Evolutionary conservation across 2,113 vertebrate genomes (phyloP), one percentile per base, ranked within the genome.

Genomic region (Rana temporaria): DNA sequence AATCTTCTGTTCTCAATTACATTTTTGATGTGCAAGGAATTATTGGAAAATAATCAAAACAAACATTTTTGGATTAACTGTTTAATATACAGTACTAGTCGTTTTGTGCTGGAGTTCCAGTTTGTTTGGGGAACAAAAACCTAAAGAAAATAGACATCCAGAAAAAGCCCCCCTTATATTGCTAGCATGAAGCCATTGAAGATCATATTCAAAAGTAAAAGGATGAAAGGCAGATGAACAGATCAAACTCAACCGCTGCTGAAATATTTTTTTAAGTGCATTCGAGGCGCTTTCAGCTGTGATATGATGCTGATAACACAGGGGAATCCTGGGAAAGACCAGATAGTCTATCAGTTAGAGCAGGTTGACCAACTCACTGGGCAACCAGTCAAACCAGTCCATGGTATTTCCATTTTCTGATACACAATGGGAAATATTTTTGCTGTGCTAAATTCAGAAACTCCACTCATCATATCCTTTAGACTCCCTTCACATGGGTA

Each of bases 231-330:
- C 22, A 19, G 55, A 60, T 48, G 55, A 22, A 38, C 57, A 53
- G 59, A 74, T 48, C 55, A 62, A 65, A 55, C 24, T 73, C 7
- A 26, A 74, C 34, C 32, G 53, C 59, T 73, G 79, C 5, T 74
- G 79, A 74, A 82, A 66, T 74, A 74, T 74, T 74, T 22, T 73
- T 74, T 66, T 74, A 9, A 5, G 18, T 81, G 69, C n/a, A 73
- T 22, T 73, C 34, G 38, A 81, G 66, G 22, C 53, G 26, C 20
- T 57, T 74, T 55, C n/a, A 56, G 14, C 60, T 57, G 60, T 17
- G 79, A 55, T n/a, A 48, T 19, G 69, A 19, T n/a, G 9, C 42
- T 64, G 62, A 65, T 64, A 48, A 38, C 20, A 30, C 42, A 26
- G 32, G 20, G 20, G 9, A 7, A 16, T 24, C 20, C n/a, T 19